phyloP scores from a whole-genome alignment of 2,113 vertebrate genomes.

The Neoarius graeffei region DNA sequence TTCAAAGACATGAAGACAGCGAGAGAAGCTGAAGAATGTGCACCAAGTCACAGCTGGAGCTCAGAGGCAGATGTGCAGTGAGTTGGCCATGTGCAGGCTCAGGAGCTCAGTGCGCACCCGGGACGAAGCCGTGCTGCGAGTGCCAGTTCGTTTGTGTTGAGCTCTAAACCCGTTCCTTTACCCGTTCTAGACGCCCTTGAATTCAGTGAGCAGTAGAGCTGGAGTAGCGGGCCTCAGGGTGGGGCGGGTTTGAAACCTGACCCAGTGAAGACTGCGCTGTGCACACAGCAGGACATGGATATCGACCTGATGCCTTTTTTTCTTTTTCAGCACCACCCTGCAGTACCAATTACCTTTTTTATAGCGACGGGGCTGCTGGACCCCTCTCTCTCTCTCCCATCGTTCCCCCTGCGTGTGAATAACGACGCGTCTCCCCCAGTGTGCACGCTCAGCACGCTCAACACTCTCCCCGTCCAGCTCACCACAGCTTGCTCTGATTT shows the following conservation, averaged over 20 bases:
- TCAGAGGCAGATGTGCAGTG: neutral
- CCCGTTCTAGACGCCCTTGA: neutral
- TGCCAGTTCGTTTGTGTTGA: neutral
- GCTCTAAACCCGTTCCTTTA: neutral
- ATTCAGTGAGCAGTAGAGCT: neutral
- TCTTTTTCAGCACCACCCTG: neutral
- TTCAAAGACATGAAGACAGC: neutral
- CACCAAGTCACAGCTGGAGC: neutral
- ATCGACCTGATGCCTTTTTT: slow-evolving; percentile 3
- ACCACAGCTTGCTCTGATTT: slow-evolving; percentile 8
- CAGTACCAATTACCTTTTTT: slow-evolving; percentile 16
- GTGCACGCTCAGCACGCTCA: neutral
- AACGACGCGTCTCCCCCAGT: neutral
- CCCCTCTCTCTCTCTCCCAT: neutral
- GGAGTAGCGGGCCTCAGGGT: neutral
- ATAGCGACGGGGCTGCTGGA: neutral
- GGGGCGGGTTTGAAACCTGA: neutral
- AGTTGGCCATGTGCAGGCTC: neutral
- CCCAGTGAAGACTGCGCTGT: neutral
- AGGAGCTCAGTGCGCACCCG: neutral
- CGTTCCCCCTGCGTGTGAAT: neutral
- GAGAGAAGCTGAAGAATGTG: slow-evolving; percentile 10
- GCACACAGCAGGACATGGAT: neutral
- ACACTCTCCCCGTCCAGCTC: neutral
- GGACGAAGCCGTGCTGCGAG: neutral